Base-by-base conservation (phyloP, 2,888 invertebrate genomes). In the Acanthosoma haemorrhoidale region DNA sequence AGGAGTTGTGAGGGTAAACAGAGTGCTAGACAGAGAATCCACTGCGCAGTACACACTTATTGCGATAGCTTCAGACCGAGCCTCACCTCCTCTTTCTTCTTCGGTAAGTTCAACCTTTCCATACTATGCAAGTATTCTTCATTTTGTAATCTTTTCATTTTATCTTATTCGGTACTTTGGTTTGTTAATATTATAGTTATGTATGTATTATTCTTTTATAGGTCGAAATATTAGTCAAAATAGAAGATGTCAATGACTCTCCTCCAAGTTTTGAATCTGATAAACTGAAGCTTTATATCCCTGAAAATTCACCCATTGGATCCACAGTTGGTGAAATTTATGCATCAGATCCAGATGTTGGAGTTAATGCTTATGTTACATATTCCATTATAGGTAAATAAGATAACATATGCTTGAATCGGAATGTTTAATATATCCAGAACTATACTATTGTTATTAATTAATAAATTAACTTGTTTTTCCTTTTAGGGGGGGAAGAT, bases 261-360 rank as follows among this genome's bases (percentile, higher is more conserved):
- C 93, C 94, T 0, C 94, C 94, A 0, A 89, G 90, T 0, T 96
- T 95, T 80, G 89, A 92, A 72, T 90, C 91, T 2, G 93, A 94
- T 76, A 90, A 91, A 78, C 89, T 98, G 13, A 87, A 89, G 0
- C 86, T 96, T 39, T 94, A 92, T 79, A 90, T 98, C 4, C 84
- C 93, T 0, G 98, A 99, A 81, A 98, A 99, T 79, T 94, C 94
- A n/a, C 96, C 97, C 0, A 87, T 96, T 1, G 97, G 96, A 0
- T 94, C 96, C 0, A 91, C 92, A 0, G 94, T 98, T 0, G 96
- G 96, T 0, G 90, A 91, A 77, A 89, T 97, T 69, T 86, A 89
- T 76, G 93, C 96, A 0, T 88, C 87, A 76, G 96, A 97, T 81
- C 94, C 95, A 0, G 96, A 97, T 76, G 94, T 94, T 78, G 96